Base-by-base conservation (phyloP, 2,113 vertebrate species). In the Meleagris gallopavo region DNA sequence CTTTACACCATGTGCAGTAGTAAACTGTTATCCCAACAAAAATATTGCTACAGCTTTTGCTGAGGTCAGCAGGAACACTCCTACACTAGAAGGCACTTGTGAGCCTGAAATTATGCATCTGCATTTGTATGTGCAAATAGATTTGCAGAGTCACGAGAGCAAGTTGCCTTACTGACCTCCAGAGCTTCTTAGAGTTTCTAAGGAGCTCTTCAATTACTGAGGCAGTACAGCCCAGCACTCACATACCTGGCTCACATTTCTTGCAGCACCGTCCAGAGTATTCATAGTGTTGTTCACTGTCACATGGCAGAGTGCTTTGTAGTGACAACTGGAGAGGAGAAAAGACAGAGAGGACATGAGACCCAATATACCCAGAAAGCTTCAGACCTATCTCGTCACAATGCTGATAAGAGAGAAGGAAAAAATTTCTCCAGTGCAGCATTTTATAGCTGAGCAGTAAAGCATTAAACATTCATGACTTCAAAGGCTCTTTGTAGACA, bases 191-290 rank as follows among this genome's bases (percentile, higher is more conserved):
- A n/a, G n/a, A n/a, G 54, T 34, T 76, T 36, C 73, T n/a, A 4
- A 25, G 0, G 19, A 84, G 43, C 32, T 75, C 43, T 58, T 40
- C 29, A 43, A 67, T 25, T 25, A 9, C 3, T 21, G 48, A 21
- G 57, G 54, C 3, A 2, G 48, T 55, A 12, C 30, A 61, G 71
- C 40, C 43, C 72, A 36, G 43, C 1, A 24, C 83, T 58, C 43
- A 74, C 57, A 3, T 95, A 98, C 98, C 98, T 96, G 98, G 98
- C 73, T 98, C 97, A 55, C 98, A 98, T 57, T 97, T 98, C 34
- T 29, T 92, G 74, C 98, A 98, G 93, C 98, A 98, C 21, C 85
- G 88, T 34, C 97, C 97, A 1, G 67, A 80, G 38, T 82, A 72
- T 58, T 97, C 94, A 46, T 98, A 98, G 41, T 98, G 95, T 76